A percentile compares a stretch with the other conserved stretches of the same genome.
Evolutionary conservation across 2,888 invertebrate genomes (phyloP).

Genomic region (Minunthozetes semirufus): DNA sequence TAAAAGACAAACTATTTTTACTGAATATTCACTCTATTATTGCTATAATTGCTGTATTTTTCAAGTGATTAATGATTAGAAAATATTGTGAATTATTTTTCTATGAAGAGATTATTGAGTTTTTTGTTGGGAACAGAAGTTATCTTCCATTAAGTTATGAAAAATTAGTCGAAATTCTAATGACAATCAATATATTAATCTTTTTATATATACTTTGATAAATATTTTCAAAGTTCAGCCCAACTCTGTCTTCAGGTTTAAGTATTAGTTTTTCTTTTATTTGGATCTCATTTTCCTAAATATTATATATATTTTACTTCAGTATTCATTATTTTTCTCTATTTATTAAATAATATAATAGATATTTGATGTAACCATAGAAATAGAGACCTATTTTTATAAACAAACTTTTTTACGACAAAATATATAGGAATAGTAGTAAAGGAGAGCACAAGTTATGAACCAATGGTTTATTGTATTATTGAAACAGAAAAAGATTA

Average conservation of each 20-base stretch:
- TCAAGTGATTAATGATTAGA: too few relatives aligned
- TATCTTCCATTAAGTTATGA: neutral
- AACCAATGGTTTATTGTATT: neutral
- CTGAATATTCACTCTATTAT: neutral
- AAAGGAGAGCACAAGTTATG: neutral
- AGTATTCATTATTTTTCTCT: slow-evolving; percentile 13
- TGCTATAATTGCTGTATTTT: too few relatives aligned
- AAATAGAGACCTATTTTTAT: slow-evolving; percentile 14
- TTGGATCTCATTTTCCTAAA: neutral
- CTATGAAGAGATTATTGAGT: neutral
- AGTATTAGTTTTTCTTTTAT: neutral
- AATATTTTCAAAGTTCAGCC: neutral
- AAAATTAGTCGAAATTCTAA: neutral
- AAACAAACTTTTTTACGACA: neutral
- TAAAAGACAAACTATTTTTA: neutral
- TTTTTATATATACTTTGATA: too few relatives aligned
- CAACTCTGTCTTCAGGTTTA: neutral
- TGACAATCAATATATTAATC: too few relatives aligned
- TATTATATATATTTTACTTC: neutral
- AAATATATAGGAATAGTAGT: slow-evolving; percentile 12
- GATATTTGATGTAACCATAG: slow-evolving; percentile 23
- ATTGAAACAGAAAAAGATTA: neutral
- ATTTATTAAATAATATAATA: slow-evolving; percentile 28
- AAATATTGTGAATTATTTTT: too few relatives aligned
- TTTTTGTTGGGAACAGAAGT: neutral